These are phyloP conservation scores for Diplazon laetatorius DNA, from an alignment of 2,888 invertebrate genomes.

Conservation along the genomic window DNA sequence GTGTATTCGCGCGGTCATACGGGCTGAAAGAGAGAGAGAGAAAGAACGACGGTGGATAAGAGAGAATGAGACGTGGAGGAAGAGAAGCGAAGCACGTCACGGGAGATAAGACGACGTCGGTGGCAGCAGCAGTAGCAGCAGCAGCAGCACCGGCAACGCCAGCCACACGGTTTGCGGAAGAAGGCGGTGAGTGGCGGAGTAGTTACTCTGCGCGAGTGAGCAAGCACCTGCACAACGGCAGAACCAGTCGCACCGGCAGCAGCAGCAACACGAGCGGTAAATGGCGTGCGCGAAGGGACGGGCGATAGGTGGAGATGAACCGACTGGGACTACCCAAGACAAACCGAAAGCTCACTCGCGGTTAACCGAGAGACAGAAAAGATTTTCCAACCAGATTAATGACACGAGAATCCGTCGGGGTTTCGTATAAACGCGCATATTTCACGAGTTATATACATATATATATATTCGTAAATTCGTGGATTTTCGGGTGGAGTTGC, in stretches of 20 bases:
- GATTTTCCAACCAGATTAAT: slow-evolving; percentile 5
- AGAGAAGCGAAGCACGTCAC: slow-evolving; percentile 50
- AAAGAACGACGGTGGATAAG: slow-evolving; percentile 14
- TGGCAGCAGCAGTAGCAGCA: neutral
- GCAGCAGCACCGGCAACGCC: slow-evolving; percentile 1
- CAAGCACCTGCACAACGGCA: slow-evolving; percentile 44
- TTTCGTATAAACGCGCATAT: neutral
- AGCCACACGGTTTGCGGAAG: neutral
- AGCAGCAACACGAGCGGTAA: slow-evolving; percentile 51
- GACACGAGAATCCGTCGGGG: neutral
- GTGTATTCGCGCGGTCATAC: slow-evolving; percentile 61
- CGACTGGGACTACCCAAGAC: slow-evolving; percentile 2
- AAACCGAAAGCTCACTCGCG: slow-evolving; percentile 5
- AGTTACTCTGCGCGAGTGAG: slow-evolving; percentile 34
- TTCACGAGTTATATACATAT: no score
- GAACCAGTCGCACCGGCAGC: no score
- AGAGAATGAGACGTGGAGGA: slow-evolving; percentile 4
- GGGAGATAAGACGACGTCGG: slow-evolving; percentile 56
- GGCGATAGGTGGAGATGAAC: slow-evolving; percentile 57
- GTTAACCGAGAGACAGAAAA: slow-evolving; percentile 6
- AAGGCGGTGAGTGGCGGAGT: slow-evolving; percentile 20
- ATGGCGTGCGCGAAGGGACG: slow-evolving; percentile 48
- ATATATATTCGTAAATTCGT: no score
- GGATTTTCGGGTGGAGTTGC: no score
- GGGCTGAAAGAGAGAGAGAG: neutral